Evolutionary conservation across 1,140 invertebrate species (phyloP), one percentile per base, ranked within the genome.

Genomic region (Cherax destructor): DNA sequence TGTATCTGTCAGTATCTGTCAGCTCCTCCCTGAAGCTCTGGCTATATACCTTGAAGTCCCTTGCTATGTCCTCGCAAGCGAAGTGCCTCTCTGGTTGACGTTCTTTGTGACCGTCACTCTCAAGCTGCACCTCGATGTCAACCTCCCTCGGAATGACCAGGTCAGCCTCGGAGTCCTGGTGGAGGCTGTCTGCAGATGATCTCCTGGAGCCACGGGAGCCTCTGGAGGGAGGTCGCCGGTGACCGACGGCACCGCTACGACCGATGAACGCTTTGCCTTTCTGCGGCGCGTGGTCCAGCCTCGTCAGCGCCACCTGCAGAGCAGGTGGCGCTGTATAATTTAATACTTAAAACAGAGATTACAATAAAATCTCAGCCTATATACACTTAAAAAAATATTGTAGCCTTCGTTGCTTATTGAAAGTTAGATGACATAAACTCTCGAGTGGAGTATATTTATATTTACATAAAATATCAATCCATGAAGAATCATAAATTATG

Each of bases 211-310:
- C 52, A 7, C 83, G 65, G 4, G 83, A 86, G 21, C 65, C 69
- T 76, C 88, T 59, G 24, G 91, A 92, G 2, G 91, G 91, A 24
- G 91, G 91, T 16, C 86, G 91, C 0, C 86, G 81, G 11, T 90
- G 74, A 21, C 91, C 86, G 69, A 92, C 81, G 74, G 92, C 92
- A 6, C 92, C 92, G 69, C 92, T 92, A 4, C 92, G 92, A 11
- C 92, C 92, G 10, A 90, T 76, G 3, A 47, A 80, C 4, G 52
- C 87, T 47, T 90, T 92, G 21, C 72, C 86, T 49, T 92, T 92
- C 92, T 92, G 92, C 1, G 76, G 88, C 50, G 92, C 89, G 87
- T 92, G 92, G 30, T 92, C 92, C 69, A 92, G 78, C n/a, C 83
- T 69, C 24, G 91, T 89, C 80, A 92, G 47, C 4, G 80, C 86